A percentile compares a stretch with the other conserved stretches of the same genome.
These are phyloP conservation scores for Glareola pratincola DNA, from an alignment of 2,113 vertebrate genomes.

Conservation along the genomic window DNA sequence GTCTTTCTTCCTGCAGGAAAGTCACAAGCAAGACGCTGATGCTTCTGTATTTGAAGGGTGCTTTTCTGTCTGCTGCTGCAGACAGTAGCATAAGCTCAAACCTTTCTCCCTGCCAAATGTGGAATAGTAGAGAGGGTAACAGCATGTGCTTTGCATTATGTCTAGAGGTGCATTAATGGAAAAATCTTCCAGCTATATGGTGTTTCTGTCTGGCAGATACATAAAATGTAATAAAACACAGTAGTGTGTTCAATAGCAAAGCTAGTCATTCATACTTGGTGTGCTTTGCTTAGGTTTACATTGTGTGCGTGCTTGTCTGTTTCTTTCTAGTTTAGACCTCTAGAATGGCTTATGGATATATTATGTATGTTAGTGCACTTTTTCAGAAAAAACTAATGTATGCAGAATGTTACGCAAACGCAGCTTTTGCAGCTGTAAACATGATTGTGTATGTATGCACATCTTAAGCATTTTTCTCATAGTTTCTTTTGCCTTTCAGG, in stretches of 20 bases:
- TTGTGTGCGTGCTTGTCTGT: neutral
- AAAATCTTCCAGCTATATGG: constrained; percentile 61
- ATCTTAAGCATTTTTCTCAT: neutral
- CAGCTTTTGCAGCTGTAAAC: neutral
- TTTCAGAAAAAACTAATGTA: neutral
- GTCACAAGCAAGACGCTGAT: neutral
- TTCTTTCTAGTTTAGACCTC: neutral
- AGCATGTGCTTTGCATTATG: constrained; percentile 84
- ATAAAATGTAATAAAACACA: neutral
- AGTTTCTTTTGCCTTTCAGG: neutral
- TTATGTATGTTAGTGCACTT: neutral
- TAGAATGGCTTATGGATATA: neutral
- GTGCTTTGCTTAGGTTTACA: neutral
- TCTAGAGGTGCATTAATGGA: constrained; percentile 73
- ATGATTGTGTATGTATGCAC: neutral
- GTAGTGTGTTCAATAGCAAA: neutral
- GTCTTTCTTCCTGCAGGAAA: neutral
- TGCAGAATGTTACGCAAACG: neutral
- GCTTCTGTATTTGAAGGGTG: neutral
- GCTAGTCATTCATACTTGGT: neutral
- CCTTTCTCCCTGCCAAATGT: constrained; percentile 72
- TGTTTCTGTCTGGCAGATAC: neutral
- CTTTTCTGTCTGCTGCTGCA: constrained; percentile 68
- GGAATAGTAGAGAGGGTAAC: constrained; percentile 73
- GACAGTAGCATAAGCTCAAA: constrained; percentile 69